Conservation (phyloP, 2,888 invertebrate genomes). For the Achlya flavicornis region DNA sequence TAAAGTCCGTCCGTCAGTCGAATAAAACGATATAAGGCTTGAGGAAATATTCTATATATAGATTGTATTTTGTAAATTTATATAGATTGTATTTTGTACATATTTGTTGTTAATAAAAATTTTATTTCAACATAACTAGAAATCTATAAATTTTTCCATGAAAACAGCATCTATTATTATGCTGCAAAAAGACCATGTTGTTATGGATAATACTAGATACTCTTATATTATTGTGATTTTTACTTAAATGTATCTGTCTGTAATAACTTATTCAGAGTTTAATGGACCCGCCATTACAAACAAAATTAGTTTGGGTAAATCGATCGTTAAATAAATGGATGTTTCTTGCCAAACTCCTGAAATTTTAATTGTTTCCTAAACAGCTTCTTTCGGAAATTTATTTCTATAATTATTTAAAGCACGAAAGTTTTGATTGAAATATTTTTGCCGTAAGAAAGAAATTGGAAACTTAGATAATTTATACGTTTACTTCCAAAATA, state of each 20-base stretch:
- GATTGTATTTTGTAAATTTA: too few relatives aligned
- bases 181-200: too few relatives aligned
- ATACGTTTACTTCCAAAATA: not conserved
- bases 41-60: too few relatives aligned
- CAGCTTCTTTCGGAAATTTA: constrained; percentile 30
- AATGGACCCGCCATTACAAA: constrained; percentile 10
- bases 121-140: too few relatives aligned
- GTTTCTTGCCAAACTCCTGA: constrained; percentile 38
- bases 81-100: too few relatives aligned
- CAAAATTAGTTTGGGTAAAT: constrained; percentile 23
- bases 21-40: too few relatives aligned
- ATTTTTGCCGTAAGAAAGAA: constrained; percentile 14
- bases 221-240: not conserved
- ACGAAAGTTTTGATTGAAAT: constrained; percentile 15
- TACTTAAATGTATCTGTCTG: not conserved
- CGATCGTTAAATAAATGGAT: constrained; percentile 38
- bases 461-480: constrained; percentile 10
- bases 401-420: constrained; percentile 23
- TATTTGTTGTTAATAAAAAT: too few relatives aligned
- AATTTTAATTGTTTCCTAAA: constrained; percentile 39
- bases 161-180: too few relatives aligned
- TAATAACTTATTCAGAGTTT: not conserved
- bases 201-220: not conserved
- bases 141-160: too few relatives aligned
- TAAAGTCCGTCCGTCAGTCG: too few relatives aligned